A percentile compares a stretch with the other conserved stretches of the same genome.
Conservation (phyloP, 2,797 vertebrate genomes). For the Mico argentatus region DNA sequence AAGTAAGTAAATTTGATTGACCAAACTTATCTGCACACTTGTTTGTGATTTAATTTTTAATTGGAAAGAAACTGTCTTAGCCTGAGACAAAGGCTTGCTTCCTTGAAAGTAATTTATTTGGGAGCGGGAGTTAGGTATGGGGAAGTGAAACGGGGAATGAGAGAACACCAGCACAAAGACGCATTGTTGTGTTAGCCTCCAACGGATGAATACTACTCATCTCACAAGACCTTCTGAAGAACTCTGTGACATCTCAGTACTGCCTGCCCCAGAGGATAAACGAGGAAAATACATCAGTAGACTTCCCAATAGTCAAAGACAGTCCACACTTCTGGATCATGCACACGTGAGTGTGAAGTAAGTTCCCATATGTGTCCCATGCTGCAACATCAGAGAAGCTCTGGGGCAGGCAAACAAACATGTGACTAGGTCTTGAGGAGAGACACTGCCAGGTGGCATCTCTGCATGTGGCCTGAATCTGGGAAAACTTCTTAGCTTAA, state of each 20-base stretch:
- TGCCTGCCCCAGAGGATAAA: not conserved
- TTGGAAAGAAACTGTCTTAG: not conserved
- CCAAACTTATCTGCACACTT: not conserved
- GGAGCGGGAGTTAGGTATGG: not conserved
- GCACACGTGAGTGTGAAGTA: not conserved
- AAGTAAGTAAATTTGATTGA: not conserved
- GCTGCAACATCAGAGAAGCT: not conserved
- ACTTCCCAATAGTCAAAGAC: not conserved
- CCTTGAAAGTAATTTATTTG: not conserved
- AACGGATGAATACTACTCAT: not conserved
- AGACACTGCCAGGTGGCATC: not conserved
- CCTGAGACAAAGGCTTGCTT: not conserved
- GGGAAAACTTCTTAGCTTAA: not conserved
- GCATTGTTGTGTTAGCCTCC: not conserved
- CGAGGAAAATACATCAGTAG: not conserved
- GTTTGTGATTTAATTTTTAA: slow-evolving; percentile 22
- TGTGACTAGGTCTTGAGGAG: not conserved
- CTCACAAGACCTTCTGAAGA: not conserved
- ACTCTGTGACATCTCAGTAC: not conserved
- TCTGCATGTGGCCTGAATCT: not conserved
- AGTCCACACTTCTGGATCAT: not conserved
- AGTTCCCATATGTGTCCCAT: not conserved
- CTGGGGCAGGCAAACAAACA: not conserved
- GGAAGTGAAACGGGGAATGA: not conserved
- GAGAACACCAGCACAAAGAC: not conserved